phyloP scores from a whole-genome alignment of 2,113 vertebrate species.

The Myanophis thanlyinensis region DNA sequence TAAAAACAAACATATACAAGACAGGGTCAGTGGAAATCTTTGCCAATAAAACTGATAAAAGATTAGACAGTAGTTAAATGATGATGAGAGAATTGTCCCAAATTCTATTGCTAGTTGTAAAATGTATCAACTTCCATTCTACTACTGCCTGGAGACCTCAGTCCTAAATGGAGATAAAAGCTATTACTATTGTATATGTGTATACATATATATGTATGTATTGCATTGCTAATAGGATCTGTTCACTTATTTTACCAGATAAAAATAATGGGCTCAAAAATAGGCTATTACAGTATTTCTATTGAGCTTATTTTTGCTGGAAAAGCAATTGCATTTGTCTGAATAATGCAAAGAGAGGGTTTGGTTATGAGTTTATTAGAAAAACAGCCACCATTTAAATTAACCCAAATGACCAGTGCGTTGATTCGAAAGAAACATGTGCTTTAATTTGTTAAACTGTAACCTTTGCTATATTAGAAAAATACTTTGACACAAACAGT shows the following conservation, averaged over 20 bases:
- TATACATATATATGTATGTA: not conserved
- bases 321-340: slow-evolving; percentile 46
- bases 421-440: slow-evolving; percentile 71
- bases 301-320: slow-evolving; percentile 47
- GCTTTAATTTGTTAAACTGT: slow-evolving; percentile 76
- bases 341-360: slow-evolving; percentile 51
- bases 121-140: slow-evolving; percentile 23
- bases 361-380: slow-evolving; percentile 60
- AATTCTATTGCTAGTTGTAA: not conserved
- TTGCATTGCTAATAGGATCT: slow-evolving; percentile 30
- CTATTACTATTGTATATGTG: not conserved
- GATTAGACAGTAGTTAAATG: not conserved
- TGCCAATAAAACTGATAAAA: slow-evolving; percentile 5
- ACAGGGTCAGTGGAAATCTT: not conserved
- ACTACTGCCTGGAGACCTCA: slow-evolving; percentile 9
- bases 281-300: slow-evolving; percentile 37
- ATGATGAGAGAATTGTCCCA: not conserved
- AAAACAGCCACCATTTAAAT: slow-evolving; percentile 65
- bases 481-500: slow-evolving; percentile 78
- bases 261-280: slow-evolving; percentile 38
- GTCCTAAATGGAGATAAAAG: slow-evolving; percentile 24
- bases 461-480: slow-evolving; percentile 78
- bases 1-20: not conserved
- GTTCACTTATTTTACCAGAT: slow-evolving; percentile 34
- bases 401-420: slow-evolving; percentile 62